Conservation (phyloP, 1,140 invertebrate species). For the Platorchestia sp. region DNA sequence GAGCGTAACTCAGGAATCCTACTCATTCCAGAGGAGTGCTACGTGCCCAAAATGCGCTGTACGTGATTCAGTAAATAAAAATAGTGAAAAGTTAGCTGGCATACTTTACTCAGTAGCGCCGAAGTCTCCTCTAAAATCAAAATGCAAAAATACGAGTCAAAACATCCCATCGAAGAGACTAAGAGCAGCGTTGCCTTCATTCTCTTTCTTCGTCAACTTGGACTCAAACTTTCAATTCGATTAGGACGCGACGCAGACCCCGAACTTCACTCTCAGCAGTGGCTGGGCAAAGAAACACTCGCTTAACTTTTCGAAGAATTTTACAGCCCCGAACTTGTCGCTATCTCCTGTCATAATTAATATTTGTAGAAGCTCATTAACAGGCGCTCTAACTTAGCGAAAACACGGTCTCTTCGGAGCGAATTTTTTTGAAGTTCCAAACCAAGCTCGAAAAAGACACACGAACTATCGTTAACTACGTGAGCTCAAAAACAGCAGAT, state of each 20-base stretch:
- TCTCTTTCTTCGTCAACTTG: not conserved
- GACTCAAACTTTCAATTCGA: not conserved
- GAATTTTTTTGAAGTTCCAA: not conserved
- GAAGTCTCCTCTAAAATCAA: too few species aligned
- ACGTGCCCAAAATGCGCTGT: too few species aligned
- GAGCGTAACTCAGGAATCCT: too few species aligned
- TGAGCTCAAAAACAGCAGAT: not conserved
- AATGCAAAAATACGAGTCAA: too few species aligned
- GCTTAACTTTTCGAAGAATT: not conserved
- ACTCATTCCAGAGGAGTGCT: too few species aligned
- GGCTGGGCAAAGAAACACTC: not conserved
- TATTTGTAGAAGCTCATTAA: not conserved
- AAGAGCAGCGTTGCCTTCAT: too few species aligned
- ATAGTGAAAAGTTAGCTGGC: too few species aligned
- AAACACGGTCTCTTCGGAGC: not conserved
- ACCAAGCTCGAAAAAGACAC: not conserved
- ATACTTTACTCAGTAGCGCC: too few species aligned
- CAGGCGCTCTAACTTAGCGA: not conserved
- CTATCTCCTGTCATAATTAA: not conserved
- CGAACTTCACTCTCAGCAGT: not conserved
- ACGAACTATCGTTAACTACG: not conserved
- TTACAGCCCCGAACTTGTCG: not conserved
- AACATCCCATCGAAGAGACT: too few species aligned
- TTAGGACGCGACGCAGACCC: not conserved
- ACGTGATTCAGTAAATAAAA: too few species aligned